Conservation (phyloP, 2,888 invertebrate species). For the Drosophila phalerata region DNA sequence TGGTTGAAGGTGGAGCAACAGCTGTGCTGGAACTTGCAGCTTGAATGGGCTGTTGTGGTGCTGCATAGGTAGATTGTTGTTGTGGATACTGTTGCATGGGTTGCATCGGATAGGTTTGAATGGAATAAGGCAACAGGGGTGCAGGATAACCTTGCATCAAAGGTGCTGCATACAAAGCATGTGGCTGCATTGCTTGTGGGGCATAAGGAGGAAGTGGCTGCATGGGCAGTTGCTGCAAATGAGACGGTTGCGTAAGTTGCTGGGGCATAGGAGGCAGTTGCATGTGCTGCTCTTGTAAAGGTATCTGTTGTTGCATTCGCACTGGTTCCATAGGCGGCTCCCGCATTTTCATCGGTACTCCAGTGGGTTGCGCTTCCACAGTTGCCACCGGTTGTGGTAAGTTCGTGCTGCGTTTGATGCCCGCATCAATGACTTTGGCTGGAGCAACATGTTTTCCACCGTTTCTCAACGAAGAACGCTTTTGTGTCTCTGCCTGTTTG, state of each 20-base stretch:
- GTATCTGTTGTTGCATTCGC: conserved; percentile 1
- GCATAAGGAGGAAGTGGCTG: conserved; percentile 18
- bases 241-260: conserved; percentile 1
- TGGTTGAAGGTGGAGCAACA: conserved; percentile 19
- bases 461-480: conserved; percentile 17
- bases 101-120: conserved; percentile 38
- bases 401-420: conserved; percentile 16
- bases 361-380: neutral
- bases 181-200: conserved; percentile 30
- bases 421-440: conserved; percentile 57
- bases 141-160: conserved; percentile 11
- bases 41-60: neutral
- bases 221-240: conserved; percentile 10
- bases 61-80: conserved; percentile 1
- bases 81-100: conserved; percentile 22
- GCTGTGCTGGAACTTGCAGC: neutral
- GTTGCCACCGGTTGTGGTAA: neutral
- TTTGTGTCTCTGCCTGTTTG: conserved; percentile 2
- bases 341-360: neutral
- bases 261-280: neutral
- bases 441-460: conserved; percentile 15
- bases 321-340: conserved; percentile 24
- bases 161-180: conserved; percentile 12
- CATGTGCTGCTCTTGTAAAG: conserved; percentile 17
- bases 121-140: conserved; percentile 36